These are phyloP conservation scores for Dicrurus megarhynchus DNA, from an alignment of 2,113 vertebrate species.

Conservation along the genomic window DNA sequence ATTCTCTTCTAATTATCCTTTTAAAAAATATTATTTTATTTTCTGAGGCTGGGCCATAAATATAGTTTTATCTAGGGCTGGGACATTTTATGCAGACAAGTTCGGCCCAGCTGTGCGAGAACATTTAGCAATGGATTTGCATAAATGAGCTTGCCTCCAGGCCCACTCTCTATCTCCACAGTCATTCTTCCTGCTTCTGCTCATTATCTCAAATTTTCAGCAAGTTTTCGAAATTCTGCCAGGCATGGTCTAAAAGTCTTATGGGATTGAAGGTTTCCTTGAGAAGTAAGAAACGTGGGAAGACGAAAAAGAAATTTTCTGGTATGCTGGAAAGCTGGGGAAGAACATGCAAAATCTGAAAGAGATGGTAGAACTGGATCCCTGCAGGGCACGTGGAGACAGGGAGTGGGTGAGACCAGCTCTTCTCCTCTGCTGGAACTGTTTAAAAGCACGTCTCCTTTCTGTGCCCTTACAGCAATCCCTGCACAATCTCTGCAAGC, in stretches of 20 bases:
- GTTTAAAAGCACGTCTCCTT: neutral
- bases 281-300: neutral
- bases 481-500: neutral
- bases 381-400: neutral
- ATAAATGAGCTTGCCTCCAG: constrained; percentile 14
- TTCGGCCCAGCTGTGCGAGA: neutral
- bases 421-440: neutral
- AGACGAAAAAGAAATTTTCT: neutral
- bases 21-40: neutral
- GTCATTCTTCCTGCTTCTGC: neutral
- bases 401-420: neutral
- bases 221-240: neutral
- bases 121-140: constrained; percentile 1
- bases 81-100: neutral
- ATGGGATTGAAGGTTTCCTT: neutral
- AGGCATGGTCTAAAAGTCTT: neutral
- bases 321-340: neutral
- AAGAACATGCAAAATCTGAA: neutral
- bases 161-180: neutral
- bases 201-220: neutral
- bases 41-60: neutral
- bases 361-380: neutral
- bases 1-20: neutral
- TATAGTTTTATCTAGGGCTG: neutral
- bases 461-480: neutral